Evolutionary conservation across 92 coral and sea anemone species (phyloP).

Genomic region (Actinernus sp.): DNA sequence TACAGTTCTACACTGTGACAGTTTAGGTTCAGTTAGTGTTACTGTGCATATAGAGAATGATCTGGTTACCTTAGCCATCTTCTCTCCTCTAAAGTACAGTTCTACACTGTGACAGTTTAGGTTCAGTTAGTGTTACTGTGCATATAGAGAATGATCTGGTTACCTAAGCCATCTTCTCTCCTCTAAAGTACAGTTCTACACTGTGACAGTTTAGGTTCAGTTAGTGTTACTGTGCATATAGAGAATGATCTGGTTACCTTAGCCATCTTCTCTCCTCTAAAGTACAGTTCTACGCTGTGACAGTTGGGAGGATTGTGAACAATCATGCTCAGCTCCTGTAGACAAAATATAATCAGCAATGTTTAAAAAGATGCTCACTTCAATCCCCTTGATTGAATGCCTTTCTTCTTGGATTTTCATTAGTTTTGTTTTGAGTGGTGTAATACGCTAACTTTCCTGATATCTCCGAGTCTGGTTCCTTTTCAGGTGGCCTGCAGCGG

Average conservation of each 20-base stretch:
- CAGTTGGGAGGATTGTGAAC: conserved; percentile 97
- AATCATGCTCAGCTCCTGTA: conserved; percentile 88
- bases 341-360: too few relatives aligned
- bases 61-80: conserved; percentile 92
- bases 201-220: conserved; percentile 95
- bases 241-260: conserved; percentile 58
- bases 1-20: conserved; percentile 94
- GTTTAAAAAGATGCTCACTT: too few relatives aligned
- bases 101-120: conserved; percentile 94
- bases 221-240: too few relatives aligned
- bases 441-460: too few relatives aligned
- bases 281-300: conserved; percentile 94
- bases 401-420: too few relatives aligned
- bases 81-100: conserved; percentile 95
- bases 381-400: too few relatives aligned
- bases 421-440: too few relatives aligned
- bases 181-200: conserved; percentile 96
- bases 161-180: conserved; percentile 99
- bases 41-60: conserved; percentile 2
- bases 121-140: too few relatives aligned
- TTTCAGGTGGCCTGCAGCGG: too few relatives aligned
- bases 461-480: too few relatives aligned
- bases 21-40: too few relatives aligned
- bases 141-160: too few relatives aligned
- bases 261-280: conserved; percentile 99